Percentiles rank a stretch among this genome's conserved stretches.
These are phyloP conservation scores for Percina caprodes DNA, from an alignment of 2,113 vertebrate genomes.

Conservation along the genomic window DNA sequence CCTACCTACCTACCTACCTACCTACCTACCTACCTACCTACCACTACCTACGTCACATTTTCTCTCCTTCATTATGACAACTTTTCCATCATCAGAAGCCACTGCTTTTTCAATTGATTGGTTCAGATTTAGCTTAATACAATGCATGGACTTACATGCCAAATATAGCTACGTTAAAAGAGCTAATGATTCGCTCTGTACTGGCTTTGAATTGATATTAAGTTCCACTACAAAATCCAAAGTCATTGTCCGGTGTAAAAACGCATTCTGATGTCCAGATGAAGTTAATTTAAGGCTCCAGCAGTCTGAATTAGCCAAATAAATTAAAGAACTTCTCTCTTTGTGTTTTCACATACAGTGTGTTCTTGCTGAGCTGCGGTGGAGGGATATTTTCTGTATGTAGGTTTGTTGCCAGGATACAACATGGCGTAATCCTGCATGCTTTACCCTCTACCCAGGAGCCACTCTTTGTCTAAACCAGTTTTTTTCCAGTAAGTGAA, in stretches of 20 bases:
- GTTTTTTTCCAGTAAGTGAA: no score
- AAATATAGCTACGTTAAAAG: no score
- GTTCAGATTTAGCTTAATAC: neutral
- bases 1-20: no score
- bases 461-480: no score
- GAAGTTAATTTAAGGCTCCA: neutral
- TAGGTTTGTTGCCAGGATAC: conserved; percentile 6
- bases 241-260: neutral
- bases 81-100: neutral
- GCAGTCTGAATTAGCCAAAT: neutral
- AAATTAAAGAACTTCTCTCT: neutral
- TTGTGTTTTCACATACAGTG: neutral
- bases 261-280: no score
- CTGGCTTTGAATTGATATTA: neutral
- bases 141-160: neutral
- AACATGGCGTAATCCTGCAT: neutral
- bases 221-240: neutral
- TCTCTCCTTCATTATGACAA: neutral
- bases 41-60: neutral
- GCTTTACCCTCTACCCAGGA: no score
- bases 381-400: neutral
- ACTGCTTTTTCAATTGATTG: neutral
- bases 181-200: neutral
- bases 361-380: neutral
- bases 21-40: no score